phyloP scores from a whole-genome alignment of 2,797 vertebrate genomes.

The Dallia pectoralis region DNA sequence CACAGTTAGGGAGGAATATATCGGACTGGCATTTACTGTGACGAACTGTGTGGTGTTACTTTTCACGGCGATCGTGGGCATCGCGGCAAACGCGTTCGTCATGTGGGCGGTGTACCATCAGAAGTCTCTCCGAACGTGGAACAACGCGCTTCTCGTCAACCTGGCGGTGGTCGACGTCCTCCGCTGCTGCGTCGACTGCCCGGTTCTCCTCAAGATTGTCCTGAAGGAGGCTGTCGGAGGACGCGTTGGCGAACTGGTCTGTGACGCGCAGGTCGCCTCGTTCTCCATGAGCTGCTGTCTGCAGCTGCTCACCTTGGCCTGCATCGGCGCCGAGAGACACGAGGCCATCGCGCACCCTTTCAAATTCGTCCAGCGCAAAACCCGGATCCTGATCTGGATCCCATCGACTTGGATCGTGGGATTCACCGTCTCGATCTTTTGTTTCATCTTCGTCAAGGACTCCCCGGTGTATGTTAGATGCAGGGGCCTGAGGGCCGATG shows the following conservation, averaged over 20 bases:
- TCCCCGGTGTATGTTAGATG: slow-evolving; percentile 69
- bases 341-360: slow-evolving; percentile 77
- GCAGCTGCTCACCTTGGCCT: slow-evolving; percentile 73
- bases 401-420: slow-evolving; percentile 68
- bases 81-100: slow-evolving; percentile 73
- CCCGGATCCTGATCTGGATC: slow-evolving; percentile 58
- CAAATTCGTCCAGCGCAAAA: slow-evolving; percentile 57
- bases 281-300: slow-evolving; percentile 76
- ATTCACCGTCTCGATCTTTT: slow-evolving; percentile 55
- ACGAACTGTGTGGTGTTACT: slow-evolving; percentile 64
- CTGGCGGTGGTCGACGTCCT: slow-evolving; percentile 70
- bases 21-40: slow-evolving; percentile 50
- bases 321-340: slow-evolving; percentile 74
- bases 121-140: slow-evolving; percentile 71
- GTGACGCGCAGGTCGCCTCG: slow-evolving; percentile 63
- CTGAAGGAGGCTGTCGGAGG: slow-evolving; percentile 35
- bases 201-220: slow-evolving; percentile 64
- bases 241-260: slow-evolving; percentile 49
- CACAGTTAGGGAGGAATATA: slow-evolving; percentile 46
- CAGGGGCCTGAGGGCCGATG: slow-evolving; percentile 38
- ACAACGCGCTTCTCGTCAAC: slow-evolving; percentile 75
- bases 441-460: slow-evolving; percentile 63
- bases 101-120: slow-evolving; percentile 70
- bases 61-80: slow-evolving; percentile 62
- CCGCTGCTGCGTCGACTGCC: slow-evolving; percentile 70